Conservation (phyloP, 92 coral and sea anemone species). For the Diadumene lineata region DNA sequence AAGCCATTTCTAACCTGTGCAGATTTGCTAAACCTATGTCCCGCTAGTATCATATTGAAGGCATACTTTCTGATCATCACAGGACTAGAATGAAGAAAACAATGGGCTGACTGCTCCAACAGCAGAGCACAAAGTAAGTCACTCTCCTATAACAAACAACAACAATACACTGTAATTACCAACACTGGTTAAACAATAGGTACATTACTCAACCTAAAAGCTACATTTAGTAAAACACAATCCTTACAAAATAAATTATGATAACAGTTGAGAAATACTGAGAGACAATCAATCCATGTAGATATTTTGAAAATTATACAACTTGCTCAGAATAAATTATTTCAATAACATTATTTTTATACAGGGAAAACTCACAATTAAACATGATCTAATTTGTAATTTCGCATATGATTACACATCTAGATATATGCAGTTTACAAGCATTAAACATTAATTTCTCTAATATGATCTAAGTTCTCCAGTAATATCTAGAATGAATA, state of each 20-base stretch:
- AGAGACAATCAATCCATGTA: no score
- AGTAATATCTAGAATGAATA: no score
- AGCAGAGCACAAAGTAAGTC: constrained; percentile 93
- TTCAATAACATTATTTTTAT: not conserved
- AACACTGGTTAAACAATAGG: no score
- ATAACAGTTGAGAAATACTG: not conserved
- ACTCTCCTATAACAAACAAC: constrained; percentile 67
- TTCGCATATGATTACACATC: no score
- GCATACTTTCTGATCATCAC: constrained; percentile 96
- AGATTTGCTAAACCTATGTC: constrained; percentile 94
- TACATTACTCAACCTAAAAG: no score
- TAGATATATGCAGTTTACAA: no score
- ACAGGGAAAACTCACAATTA: no score
- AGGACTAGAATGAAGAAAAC: constrained; percentile 85
- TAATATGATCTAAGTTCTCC: no score
- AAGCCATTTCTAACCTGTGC: constrained; percentile 62
- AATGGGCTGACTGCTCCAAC: constrained; percentile 94
- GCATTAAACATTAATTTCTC: no score
- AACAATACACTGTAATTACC: no score
- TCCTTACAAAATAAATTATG: not conserved
- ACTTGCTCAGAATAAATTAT: not conserved
- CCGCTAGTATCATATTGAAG: constrained; percentile 95
- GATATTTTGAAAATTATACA: not conserved
- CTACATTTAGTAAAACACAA: no score
- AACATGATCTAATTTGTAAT: no score